These are phyloP conservation scores for Paramuricea clavata DNA, from an alignment of 92 coral and sea anemone species.

Conservation along the genomic window DNA sequence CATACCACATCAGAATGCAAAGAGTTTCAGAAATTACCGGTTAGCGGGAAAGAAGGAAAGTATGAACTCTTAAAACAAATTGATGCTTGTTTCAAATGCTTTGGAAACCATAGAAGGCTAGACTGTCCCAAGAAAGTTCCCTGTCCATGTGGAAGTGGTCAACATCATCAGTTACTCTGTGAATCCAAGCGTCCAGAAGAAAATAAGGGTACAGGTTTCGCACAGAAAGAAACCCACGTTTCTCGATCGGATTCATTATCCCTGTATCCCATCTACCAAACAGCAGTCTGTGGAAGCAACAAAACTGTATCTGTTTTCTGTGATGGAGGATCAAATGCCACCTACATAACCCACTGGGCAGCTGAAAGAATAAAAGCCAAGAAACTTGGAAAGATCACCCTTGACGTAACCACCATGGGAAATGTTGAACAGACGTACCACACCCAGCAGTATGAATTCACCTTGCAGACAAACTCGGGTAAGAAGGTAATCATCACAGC, in stretches of 20 bases:
- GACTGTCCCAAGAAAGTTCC: slow-evolving; percentile 16
- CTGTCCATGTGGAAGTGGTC: slow-evolving; percentile 45
- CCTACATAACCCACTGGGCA: slow-evolving; percentile 54
- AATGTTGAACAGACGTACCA: slow-evolving; percentile 48
- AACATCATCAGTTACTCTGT: slow-evolving; percentile 31
- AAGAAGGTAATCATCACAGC: slow-evolving; percentile 55
- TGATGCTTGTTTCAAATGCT: slow-evolving; percentile 40
- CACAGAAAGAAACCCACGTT: slow-evolving; percentile 2
- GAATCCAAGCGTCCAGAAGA: background rate
- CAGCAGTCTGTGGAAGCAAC: slow-evolving; percentile 25
- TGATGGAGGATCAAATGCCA: slow-evolving; percentile 58
- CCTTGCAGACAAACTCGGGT: slow-evolving; percentile 54
- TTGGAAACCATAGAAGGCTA: slow-evolving; percentile 39
- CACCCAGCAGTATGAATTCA: slow-evolving; percentile 60
- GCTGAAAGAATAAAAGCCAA: slow-evolving; percentile 54
- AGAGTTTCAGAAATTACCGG: slow-evolving; percentile 41
- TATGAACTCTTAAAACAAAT: slow-evolving; percentile 42
- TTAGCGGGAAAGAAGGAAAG: background rate
- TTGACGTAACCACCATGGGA: slow-evolving; percentile 56
- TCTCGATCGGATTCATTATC: slow-evolving; percentile 11
- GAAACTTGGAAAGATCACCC: slow-evolving; percentile 40
- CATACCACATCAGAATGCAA: slow-evolving; percentile 41
- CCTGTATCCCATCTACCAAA: slow-evolving; percentile 34
- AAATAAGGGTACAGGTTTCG: background rate
- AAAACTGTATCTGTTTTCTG: slow-evolving; percentile 29